These are phyloP conservation scores for Argyra leucocephala DNA, from an alignment of 2,888 invertebrate species.

Conservation along the genomic window DNA sequence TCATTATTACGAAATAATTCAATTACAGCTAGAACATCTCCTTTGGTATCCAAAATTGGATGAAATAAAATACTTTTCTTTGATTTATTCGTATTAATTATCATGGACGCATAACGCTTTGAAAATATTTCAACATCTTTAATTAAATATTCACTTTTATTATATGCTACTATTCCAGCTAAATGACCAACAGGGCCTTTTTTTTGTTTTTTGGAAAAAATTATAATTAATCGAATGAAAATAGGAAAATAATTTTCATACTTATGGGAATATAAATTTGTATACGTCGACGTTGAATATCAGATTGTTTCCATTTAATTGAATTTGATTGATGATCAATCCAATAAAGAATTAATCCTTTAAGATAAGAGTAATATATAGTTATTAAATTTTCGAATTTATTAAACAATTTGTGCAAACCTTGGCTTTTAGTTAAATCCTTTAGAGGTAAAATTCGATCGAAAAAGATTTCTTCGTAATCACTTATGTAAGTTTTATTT, in stretches of 20 bases:
- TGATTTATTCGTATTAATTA: neutral
- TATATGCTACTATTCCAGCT: neutral
- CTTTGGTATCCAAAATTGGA: neutral
- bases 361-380: too few relatives aligned
- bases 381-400: too few relatives aligned
- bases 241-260: too few relatives aligned
- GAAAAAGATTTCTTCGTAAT: neutral
- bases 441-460: neutral
- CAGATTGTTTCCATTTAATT: neutral
- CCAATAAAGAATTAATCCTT: neutral
- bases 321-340: neutral
- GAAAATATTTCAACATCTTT: conserved; percentile 4
- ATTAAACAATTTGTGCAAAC: too few relatives aligned
- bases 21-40: neutral
- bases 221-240: too few relatives aligned
- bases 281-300: neutral
- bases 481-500: neutral
- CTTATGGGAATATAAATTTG: neutral
- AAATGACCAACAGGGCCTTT: neutral
- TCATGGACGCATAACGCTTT: neutral
- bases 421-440: neutral
- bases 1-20: neutral
- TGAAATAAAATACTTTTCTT: neutral
- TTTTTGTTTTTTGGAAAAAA: too few relatives aligned
- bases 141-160: conserved; percentile 10